Conservation (phyloP, 2,888 invertebrate species). For the Anthrax anthrax region DNA sequence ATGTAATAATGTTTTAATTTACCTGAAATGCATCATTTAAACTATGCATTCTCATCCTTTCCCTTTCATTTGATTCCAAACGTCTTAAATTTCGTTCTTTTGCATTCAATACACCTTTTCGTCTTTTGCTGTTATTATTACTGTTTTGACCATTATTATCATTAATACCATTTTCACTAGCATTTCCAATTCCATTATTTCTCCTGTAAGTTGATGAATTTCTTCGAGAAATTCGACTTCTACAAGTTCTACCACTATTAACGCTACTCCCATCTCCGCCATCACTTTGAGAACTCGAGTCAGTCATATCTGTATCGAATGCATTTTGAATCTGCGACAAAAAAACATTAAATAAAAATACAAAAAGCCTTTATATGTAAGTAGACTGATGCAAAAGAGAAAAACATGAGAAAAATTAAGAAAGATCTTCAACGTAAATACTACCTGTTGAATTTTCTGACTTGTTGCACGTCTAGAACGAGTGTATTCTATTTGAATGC, state of each 20-base stretch:
- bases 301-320: slow-evolving; percentile 33
- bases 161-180: slow-evolving; percentile 20
- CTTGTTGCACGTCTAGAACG: not conserved
- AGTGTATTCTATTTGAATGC: not conserved
- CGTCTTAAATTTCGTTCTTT: slow-evolving; percentile 73
- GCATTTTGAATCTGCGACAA: slow-evolving; percentile 6
- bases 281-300: slow-evolving; percentile 35
- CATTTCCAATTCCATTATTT: slow-evolving; percentile 34
- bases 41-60: slow-evolving; percentile 84
- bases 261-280: slow-evolving; percentile 19
- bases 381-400: no score
- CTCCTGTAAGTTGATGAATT: slow-evolving; percentile 10
- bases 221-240: slow-evolving; percentile 5
- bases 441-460: slow-evolving; percentile 5
- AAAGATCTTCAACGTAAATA: not conserved
- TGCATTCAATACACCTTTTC: slow-evolving; percentile 64
- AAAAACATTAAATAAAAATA: not conserved
- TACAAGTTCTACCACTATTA: slow-evolving; percentile 10
- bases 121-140: slow-evolving; percentile 37
- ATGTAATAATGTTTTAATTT: slow-evolving; percentile 7
- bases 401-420: not conserved
- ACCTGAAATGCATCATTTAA: slow-evolving; percentile 85
- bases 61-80: slow-evolving; percentile 80
- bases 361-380: not conserved
- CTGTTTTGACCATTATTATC: not conserved